These are phyloP conservation scores for Ferdinandea cuprea DNA, from an alignment of 2,888 invertebrate species.

Conservation along the genomic window DNA sequence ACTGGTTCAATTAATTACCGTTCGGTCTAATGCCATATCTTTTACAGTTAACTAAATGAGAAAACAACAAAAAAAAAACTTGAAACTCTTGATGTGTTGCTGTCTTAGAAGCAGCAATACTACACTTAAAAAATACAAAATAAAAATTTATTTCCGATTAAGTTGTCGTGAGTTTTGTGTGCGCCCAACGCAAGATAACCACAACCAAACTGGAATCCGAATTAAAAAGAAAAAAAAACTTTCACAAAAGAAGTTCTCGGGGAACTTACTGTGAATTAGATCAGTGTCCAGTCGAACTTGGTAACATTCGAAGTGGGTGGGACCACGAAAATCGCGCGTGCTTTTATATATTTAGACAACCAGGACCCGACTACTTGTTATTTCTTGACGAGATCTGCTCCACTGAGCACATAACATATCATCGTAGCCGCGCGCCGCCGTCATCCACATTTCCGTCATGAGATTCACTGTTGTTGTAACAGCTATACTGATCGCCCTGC, in stretches of 20 bases:
- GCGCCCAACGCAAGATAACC: background rate
- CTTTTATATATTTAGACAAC: constrained; percentile 61
- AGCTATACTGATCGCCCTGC: constrained; percentile 72
- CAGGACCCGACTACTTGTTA: constrained; percentile 66
- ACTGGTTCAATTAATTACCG: constrained; percentile 64
- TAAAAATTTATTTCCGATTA: constrained; percentile 16
- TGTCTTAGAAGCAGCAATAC: constrained; percentile 41
- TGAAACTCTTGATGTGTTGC: constrained; percentile 11
- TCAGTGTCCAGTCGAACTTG: constrained; percentile 38
- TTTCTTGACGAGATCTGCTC: constrained; percentile 68
- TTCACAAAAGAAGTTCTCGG: constrained; percentile 42
- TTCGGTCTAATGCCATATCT: constrained; percentile 45
- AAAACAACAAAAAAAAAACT: background rate
- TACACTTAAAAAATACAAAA: constrained; percentile 2
- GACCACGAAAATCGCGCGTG: constrained; percentile 34
- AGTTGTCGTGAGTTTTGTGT: constrained; percentile 8
- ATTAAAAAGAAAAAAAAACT: constrained; percentile 35
- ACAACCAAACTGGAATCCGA: background rate
- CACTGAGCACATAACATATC: constrained; percentile 53
- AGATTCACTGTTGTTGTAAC: constrained; percentile 80
- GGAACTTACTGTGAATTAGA: constrained; percentile 46
- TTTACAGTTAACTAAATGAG: constrained; percentile 60
- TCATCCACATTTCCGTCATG: constrained; percentile 74
- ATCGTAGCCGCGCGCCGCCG: constrained; percentile 13
- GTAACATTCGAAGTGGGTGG: constrained; percentile 41